These are phyloP conservation scores for Diplogasteroides magnus DNA, from an alignment of 1,140 invertebrate species.

Conservation along the genomic window DNA sequence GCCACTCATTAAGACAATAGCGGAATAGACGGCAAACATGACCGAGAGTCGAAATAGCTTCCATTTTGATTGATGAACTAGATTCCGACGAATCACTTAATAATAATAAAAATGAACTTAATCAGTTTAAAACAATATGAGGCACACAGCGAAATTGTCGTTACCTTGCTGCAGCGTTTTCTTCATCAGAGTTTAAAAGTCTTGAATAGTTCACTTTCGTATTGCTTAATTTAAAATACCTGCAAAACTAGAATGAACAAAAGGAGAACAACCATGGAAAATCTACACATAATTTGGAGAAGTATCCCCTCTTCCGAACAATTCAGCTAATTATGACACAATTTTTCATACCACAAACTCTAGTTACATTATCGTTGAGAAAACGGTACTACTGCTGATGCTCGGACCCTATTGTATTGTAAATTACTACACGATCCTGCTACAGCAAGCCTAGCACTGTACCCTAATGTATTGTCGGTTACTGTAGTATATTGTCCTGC, in stretches of 20 bases:
- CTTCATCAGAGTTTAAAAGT: conserved; percentile 10
- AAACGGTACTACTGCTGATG: no score
- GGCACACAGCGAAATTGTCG: background rate
- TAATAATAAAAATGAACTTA: background rate
- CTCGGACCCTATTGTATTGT: no score
- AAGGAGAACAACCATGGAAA: conserved; percentile 12
- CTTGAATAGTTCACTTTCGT: conserved; percentile 6
- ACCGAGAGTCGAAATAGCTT: no score
- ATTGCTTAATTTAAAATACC: background rate
- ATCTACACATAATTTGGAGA: no score
- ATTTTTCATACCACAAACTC: no score
- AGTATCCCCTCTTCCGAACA: no score
- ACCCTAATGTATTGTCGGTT: no score
- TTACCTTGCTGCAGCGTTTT: conserved; percentile 2
- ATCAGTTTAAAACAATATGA: background rate
- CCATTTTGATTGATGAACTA: background rate
- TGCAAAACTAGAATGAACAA: background rate
- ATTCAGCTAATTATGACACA: no score
- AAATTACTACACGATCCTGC: no score
- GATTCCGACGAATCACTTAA: background rate
- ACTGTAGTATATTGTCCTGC: no score
- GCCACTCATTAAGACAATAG: conserved; percentile 21
- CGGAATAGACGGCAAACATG: conserved; percentile 12
- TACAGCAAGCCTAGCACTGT: no score
- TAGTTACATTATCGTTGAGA: no score